Evolutionary conservation across 2,888 invertebrate genomes (phyloP).

Genomic region (Hydraecia micacea): DNA sequence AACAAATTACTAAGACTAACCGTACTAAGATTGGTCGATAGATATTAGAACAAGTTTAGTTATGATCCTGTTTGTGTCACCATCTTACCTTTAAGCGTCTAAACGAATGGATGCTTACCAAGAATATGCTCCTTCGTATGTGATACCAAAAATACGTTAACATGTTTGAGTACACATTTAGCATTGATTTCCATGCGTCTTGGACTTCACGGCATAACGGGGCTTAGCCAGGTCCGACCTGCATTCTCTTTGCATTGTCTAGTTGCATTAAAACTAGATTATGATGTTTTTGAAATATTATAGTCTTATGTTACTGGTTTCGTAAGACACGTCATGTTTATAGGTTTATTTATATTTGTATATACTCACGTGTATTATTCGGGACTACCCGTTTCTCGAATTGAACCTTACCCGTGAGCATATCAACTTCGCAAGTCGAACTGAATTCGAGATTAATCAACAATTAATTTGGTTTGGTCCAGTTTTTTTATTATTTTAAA

Average conservation of each 20-base stretch:
- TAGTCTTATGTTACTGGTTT: not conserved
- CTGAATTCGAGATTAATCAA: not conserved
- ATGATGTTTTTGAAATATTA: not conserved
- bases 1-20: slow-evolving; percentile 9
- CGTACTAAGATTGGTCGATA: not conserved
- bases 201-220: slow-evolving; percentile 70
- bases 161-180: slow-evolving; percentile 55
- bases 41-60: slow-evolving; percentile 25
- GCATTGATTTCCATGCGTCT: slow-evolving; percentile 55
- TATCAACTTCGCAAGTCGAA: too few relatives aligned
- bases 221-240: slow-evolving; percentile 64
- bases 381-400: too few relatives aligned
- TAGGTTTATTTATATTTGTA: too few relatives aligned
- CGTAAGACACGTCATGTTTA: not conserved
- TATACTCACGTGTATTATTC: not conserved
- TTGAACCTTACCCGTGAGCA: not conserved
- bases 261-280: not conserved
- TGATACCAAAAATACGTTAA: slow-evolving; percentile 44
- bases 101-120: slow-evolving; percentile 26
- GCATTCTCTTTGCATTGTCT: slow-evolving; percentile 60
- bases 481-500: not conserved
- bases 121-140: slow-evolving; percentile 14
- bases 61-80: slow-evolving; percentile 33
- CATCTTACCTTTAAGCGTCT: slow-evolving; percentile 5
- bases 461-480: not conserved